Conservation (phyloP, 2,797 vertebrate species). For the Scolopax rusticola region DNA sequence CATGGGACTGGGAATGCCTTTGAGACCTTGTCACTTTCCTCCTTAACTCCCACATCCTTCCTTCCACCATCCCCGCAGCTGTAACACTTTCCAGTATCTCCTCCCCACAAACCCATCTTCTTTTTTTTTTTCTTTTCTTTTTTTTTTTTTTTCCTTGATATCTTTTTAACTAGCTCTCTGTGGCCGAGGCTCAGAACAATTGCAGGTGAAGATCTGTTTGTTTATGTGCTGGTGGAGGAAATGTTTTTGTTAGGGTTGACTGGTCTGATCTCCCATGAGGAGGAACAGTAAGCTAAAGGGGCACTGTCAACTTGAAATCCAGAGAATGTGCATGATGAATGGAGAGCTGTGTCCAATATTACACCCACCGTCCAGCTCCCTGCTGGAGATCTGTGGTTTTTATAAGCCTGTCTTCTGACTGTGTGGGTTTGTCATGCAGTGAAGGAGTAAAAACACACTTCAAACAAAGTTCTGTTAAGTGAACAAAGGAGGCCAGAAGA, state of each 20-base stretch:
- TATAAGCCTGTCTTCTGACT: constrained; percentile 60
- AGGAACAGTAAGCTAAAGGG: constrained; percentile 35
- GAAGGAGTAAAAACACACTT: constrained; percentile 55
- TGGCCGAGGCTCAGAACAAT: not conserved
- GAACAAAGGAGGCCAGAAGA: constrained; percentile 49
- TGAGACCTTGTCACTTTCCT: constrained; percentile 65
- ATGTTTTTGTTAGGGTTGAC: constrained; percentile 57
- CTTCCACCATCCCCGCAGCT: constrained; percentile 45
- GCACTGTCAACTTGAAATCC: constrained; percentile 53
- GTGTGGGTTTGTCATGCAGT: constrained; percentile 58
- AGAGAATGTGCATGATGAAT: constrained; percentile 58
- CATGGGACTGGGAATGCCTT: constrained; percentile 24
- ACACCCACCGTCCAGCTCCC: constrained; percentile 47
- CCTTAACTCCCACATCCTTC: constrained; percentile 74
- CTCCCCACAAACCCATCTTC: not conserved
- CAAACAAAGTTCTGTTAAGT: constrained; percentile 64
- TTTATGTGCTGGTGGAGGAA: constrained; percentile 50
- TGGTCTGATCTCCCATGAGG: not conserved
- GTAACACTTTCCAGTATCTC: constrained; percentile 24
- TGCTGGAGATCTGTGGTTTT: constrained; percentile 57
- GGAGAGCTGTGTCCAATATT: constrained; percentile 52
- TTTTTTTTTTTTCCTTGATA: not conserved
- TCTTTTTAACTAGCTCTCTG: not conserved
- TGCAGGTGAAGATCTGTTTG: constrained; percentile 48
- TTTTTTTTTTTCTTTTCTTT: too few relatives aligned